Percentiles rank a stretch among this genome's conserved stretches.
These are phyloP conservation scores for Abrostola tripartita DNA, from an alignment of 2,888 invertebrate genomes.

Conservation along the genomic window DNA sequence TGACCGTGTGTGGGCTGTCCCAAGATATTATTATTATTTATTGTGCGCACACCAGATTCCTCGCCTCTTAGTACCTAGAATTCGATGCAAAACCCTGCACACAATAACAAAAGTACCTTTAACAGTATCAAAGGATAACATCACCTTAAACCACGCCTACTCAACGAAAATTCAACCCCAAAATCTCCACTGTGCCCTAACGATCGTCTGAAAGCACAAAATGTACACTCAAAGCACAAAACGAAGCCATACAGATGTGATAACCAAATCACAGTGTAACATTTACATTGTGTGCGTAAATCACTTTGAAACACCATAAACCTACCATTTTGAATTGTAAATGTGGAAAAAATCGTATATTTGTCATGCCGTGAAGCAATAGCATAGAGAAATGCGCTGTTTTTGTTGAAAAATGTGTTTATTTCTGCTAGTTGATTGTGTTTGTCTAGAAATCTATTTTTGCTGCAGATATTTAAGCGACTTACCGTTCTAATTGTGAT, in stretches of 20 bases:
- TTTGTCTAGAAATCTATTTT: background rate
- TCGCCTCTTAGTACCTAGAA: too few relatives aligned
- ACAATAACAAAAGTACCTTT: too few relatives aligned
- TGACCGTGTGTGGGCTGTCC: too few relatives aligned
- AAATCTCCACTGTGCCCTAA: constrained; percentile 1
- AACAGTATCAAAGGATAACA: too few relatives aligned
- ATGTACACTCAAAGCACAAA: constrained; percentile 12
- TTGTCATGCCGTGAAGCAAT: constrained; percentile 38
- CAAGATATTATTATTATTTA: too few relatives aligned
- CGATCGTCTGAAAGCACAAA: constrained; percentile 20
- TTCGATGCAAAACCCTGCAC: too few relatives aligned
- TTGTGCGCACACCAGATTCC: too few relatives aligned
- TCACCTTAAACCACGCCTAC: too few relatives aligned
- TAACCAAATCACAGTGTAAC: constrained; percentile 44
- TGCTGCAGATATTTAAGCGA: background rate
- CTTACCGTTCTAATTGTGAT: too few relatives aligned
- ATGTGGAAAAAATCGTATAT: constrained; percentile 49
- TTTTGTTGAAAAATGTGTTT: constrained; percentile 4
- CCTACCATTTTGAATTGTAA: constrained; percentile 55
- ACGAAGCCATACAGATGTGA: constrained; percentile 29
- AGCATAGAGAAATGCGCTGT: constrained; percentile 16
- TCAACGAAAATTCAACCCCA: too few relatives aligned
- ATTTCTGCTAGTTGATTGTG: background rate
- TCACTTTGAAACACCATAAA: constrained; percentile 48
- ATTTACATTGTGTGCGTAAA: constrained; percentile 48